Base-by-base conservation (phyloP, 2,888 invertebrate species). In the Rhaphigaster nebulosa region DNA sequence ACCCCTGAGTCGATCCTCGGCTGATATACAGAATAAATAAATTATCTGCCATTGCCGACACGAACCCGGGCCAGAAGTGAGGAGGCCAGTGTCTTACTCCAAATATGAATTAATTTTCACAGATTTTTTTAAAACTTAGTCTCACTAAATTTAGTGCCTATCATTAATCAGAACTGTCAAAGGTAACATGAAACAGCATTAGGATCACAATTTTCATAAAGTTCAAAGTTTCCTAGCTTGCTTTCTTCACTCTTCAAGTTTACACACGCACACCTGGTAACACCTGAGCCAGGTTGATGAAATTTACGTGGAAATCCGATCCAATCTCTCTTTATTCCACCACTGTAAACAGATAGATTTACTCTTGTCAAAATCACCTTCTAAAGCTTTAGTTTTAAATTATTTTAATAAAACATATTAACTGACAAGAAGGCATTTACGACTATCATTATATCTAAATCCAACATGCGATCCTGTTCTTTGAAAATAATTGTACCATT, bases 271-370 rank as follows among this genome's bases (percentile, higher is more conserved):
- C 99, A 99, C 88, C 97, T 95, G 91, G 96, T 95, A 29, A 95
- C 94, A 84, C 95, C 94, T 10, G 95, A 94, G 0, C 96, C 96
- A 29, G 96, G 96, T 91, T 96, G 95, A 93, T 95, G 98, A 15
- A 97, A 95, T 94, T 97, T 96, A 92, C 99, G 95, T 0, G 99
- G 99, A 87, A 98, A 96, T 34, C 99, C 99, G 29, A 95, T 94
- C 99, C 99, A 99, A 91, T 96, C 94, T 92, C 99, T 95, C 90
- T 95, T 94, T 89, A 98, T 95, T 41, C 99, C 99, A 90, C 99
- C 99, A 95, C 99, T 99, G 94, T 92, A 95, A 94, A 92, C 92
- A 92, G 18, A 76, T 38, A 38, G 29, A 76, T 65, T 15, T 65
- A 29, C 29, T 65, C 29, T 18, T 18, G 65, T 3, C 15, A 34